phyloP scores from a whole-genome alignment of 1,140 invertebrate species.

The Drosophila ambigua region DNA sequence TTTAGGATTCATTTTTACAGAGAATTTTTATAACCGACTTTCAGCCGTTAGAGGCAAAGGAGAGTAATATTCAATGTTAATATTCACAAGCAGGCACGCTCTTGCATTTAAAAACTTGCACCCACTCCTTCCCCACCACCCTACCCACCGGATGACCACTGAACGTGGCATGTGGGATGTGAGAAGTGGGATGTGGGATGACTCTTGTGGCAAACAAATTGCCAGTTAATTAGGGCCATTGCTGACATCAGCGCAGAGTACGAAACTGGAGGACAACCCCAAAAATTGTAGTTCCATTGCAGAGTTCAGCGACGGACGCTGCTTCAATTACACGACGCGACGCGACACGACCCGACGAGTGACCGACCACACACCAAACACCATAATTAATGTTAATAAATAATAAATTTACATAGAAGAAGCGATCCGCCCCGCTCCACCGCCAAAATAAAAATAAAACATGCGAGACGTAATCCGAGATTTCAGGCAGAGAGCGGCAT shows the following conservation, averaged over 20 bases:
- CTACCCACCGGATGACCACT: background rate
- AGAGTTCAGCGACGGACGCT: slow-evolving; percentile 1
- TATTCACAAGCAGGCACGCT: too few species aligned
- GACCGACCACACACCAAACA: slow-evolving; percentile 40
- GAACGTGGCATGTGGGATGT: too few species aligned
- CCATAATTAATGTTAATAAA: slow-evolving; percentile 81
- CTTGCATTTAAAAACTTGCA: too few species aligned
- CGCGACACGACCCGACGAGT: slow-evolving; percentile 1
- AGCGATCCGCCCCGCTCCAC: background rate
- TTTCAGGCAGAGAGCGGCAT: slow-evolving; percentile 56
- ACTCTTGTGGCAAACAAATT: slow-evolving; percentile 45
- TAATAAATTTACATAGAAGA: slow-evolving; percentile 80
- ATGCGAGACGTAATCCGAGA: slow-evolving; percentile 64
- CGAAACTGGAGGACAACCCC: slow-evolving; percentile 66
- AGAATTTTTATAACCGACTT: too few species aligned
- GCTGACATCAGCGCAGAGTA: slow-evolving; percentile 67
- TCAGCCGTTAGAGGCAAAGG: too few species aligned
- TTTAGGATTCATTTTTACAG: too few species aligned
- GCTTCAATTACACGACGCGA: slow-evolving; percentile 61
- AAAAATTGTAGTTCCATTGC: slow-evolving; percentile 2
- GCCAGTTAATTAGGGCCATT: slow-evolving; percentile 61
- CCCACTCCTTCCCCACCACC: too few species aligned
- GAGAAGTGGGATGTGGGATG: background rate
- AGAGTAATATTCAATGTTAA: too few species aligned
- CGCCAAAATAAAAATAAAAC: slow-evolving; percentile 6